Evolutionary conservation across 2,113 vertebrate species (phyloP), one percentile per base, ranked within the genome.

Genomic region (Anhinga anhinga): DNA sequence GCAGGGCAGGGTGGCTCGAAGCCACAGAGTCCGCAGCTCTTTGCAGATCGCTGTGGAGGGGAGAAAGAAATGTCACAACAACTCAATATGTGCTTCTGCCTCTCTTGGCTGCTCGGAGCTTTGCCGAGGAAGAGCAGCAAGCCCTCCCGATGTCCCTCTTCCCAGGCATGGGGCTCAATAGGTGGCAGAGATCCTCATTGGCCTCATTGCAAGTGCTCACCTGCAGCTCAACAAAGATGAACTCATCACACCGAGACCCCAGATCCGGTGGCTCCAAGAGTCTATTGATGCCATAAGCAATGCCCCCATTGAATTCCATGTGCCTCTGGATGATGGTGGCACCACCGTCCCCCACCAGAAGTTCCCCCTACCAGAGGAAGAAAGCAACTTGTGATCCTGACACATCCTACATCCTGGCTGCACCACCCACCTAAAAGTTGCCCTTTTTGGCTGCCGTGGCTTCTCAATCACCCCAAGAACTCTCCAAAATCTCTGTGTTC

Each of bases 201-300:
- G 30, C 18, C 27, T 59, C 66, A 65, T 30, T 7, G 3, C 50
- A 32, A 38, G 27, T 20, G 40, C 96, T 97, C 70, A 97, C 95
- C 40, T 38, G 67, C 44, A 87, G 11, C 59, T 97, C 88, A 81
- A 25, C 90, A n/a, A 96, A 96, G 89, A 91, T 86, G 40, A 99
- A 84, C 45, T 65, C 92, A 77, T 99, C 99, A 82, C 99, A 99
- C 69, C 98, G 98, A 17, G 99, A 99, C 47, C 99, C 99, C 70
- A 99, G 97, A 50, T 99, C 98, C 0, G 99, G 98, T 3, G 99
- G 99, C 95, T 99, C 99, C 97, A 99, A 77, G 30, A 99, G 94
- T 52, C 98, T 98, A 56, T 99, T 97, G 3, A 99, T 99, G 87
- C 99, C 99, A 21, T 98, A 97, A 29, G 99, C 99, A 62, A 99